phyloP scores from a whole-genome alignment of 2,797 vertebrate genomes.

The Lacerta bilineata region DNA sequence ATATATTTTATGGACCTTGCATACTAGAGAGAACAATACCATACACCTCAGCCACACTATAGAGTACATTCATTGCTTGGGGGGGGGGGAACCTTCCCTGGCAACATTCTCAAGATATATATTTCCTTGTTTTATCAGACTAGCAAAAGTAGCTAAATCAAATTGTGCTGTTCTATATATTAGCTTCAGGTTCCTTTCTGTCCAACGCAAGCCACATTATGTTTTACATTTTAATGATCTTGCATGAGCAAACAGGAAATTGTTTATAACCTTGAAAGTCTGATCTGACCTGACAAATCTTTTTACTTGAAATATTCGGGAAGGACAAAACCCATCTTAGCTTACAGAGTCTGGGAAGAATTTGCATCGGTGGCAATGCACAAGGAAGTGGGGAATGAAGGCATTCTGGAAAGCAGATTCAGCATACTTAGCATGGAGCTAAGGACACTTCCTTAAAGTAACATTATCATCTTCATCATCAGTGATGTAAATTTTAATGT shows the following conservation, averaged over 20 bases:
- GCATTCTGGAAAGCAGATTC: background rate
- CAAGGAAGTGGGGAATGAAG: background rate
- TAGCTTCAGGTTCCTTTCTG: background rate
- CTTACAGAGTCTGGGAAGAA: background rate
- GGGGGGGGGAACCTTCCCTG: background rate
- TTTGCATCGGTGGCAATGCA: too few relatives aligned
- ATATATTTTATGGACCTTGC: background rate
- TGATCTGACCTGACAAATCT: background rate
- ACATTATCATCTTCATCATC: background rate
- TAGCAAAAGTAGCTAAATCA: background rate
- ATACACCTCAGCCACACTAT: background rate
- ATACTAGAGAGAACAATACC: background rate
- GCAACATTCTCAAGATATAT: background rate
- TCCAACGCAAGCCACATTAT: background rate
- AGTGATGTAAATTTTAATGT: background rate
- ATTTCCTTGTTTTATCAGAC: background rate
- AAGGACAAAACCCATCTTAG: background rate
- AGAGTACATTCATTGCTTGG: background rate
- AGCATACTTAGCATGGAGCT: background rate
- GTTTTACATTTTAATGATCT: too few relatives aligned
- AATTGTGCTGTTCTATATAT: background rate
- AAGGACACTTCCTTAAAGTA: background rate
- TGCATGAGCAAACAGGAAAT: background rate
- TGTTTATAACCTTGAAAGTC: background rate
- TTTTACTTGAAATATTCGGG: background rate